phyloP scores from a whole-genome alignment of 2,797 vertebrate genomes.

The Eutrigla gurnardus region DNA sequence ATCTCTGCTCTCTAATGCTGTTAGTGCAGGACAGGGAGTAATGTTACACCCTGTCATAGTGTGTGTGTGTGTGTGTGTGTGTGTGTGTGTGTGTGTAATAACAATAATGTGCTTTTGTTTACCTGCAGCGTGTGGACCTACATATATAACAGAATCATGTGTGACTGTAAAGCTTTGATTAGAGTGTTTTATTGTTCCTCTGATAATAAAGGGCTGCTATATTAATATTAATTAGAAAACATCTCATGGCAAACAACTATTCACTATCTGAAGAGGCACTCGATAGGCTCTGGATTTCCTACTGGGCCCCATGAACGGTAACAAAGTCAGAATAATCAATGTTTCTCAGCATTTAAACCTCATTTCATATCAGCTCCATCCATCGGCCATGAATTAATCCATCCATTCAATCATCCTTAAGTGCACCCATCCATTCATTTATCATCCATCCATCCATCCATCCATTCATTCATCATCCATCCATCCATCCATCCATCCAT shows the following conservation, averaged over 20 bases:
- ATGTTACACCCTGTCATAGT: constrained; percentile 33
- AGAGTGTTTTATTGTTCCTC: background rate
- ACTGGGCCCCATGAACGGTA: no score
- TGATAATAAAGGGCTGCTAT: background rate
- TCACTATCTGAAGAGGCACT: no score
- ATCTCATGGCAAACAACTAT: no score
- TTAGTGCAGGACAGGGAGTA: constrained; percentile 47
- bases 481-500: no score
- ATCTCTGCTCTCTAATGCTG: constrained; percentile 51
- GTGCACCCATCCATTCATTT: no score
- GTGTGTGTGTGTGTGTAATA: constrained; percentile 3
- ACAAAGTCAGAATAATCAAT: no score
- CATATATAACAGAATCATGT: background rate
- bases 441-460: no score
- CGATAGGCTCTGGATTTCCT: no score
- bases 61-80: constrained; percentile 24
- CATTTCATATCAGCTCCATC: no score
- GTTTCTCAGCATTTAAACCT: no score
- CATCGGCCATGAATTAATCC: no score
- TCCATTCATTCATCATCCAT: no score
- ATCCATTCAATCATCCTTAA: background rate
- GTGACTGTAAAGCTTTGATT: background rate
- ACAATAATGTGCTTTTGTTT: constrained; percentile 9
- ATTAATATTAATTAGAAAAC: background rate
- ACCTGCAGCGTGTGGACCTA: background rate